Evolutionary conservation across 2,888 invertebrate genomes (phyloP).

Genomic region (Schizotus pectinicornis): DNA sequence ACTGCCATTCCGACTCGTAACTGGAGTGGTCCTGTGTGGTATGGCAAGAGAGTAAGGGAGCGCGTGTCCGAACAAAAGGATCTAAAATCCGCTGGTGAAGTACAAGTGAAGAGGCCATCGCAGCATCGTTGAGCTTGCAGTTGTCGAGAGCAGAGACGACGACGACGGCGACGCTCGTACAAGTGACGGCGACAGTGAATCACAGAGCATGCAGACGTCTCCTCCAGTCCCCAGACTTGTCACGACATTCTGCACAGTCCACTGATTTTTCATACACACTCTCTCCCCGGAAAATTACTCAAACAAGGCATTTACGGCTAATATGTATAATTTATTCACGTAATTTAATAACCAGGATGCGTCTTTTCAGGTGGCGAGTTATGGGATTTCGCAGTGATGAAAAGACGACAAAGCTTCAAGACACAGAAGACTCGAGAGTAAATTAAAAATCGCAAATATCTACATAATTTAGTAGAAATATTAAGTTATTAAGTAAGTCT

Average conservation of each 20-base stretch:
- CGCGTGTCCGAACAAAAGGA: conserved; percentile 52
- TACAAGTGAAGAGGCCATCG: conserved; percentile 49
- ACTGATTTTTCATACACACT: conserved; percentile 24
- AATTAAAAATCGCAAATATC: too few relatives aligned
- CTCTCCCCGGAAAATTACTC: not conserved
- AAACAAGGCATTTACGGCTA: not conserved
- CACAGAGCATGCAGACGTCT: conserved; percentile 19
- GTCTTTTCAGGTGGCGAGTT: too few relatives aligned
- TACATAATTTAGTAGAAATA: too few relatives aligned
- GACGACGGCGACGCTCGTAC: not conserved
- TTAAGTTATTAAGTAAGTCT: too few relatives aligned
- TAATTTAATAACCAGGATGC: too few relatives aligned
- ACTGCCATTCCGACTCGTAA: too few relatives aligned
- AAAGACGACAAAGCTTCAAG: too few relatives aligned
- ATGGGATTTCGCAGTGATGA: too few relatives aligned
- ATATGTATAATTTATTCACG: not conserved
- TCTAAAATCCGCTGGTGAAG: conserved; percentile 51
- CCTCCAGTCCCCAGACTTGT: conserved; percentile 20
- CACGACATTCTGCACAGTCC: conserved; percentile 17
- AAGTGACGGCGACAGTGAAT: conserved; percentile 28
- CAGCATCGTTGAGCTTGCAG: conserved; percentile 49
- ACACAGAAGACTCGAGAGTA: too few relatives aligned
- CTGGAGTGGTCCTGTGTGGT: too few relatives aligned
- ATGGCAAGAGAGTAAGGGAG: conserved; percentile 32
- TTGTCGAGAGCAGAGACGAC: conserved; percentile 39